Evolutionary conservation across 1,140 invertebrate species (phyloP), one percentile per base, ranked within the genome.

Genomic region (Halictus rubicundus): DNA sequence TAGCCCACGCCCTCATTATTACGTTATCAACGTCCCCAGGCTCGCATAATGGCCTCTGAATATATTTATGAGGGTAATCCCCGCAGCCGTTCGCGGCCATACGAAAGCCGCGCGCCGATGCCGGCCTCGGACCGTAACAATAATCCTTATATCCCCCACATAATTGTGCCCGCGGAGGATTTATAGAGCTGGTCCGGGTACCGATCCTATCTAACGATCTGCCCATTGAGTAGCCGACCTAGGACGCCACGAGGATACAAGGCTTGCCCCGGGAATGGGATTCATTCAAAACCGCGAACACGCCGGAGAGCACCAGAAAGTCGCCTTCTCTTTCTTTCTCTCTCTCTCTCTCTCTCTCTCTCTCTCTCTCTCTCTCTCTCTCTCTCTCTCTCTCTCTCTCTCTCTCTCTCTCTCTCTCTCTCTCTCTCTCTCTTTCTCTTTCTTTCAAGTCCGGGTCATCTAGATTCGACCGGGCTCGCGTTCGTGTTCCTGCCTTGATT

Each of bases 91-190:
- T 64, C 76, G 73, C 70, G 77, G 66, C 64, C 75, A 57, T 86
- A 82, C 76, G 83, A 85, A 80, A 87, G 76, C 78, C 61, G 68
- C 83, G 69, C 49, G 64, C 46, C 76, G 57, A 42, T 37, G 61
- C 66, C 66, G 60, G 49, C 74, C 74, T 69, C 78, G 65, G 77
- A 37, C 68, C 83, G 85, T 89, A 91, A 90, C 89, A 90, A 90
- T 91, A 91, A 91, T 91, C 89, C 88, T 90, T 85, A 88, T 88
- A 90, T 89, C 86, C 81, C 83, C 85, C 86, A 87, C 85, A 91
- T 91, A 91, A 91, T 91, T 91, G 90, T 90, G 88, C 89, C 87
- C 87, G 84, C 82, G 82, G 82, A 91, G 89, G 89, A 91, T 91
- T 91, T 91, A 91, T 91, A 90, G 90, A 85, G 89, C 87, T 84